phyloP scores from a whole-genome alignment of 2,888 invertebrate species.

The Agrilus cyanescens region DNA sequence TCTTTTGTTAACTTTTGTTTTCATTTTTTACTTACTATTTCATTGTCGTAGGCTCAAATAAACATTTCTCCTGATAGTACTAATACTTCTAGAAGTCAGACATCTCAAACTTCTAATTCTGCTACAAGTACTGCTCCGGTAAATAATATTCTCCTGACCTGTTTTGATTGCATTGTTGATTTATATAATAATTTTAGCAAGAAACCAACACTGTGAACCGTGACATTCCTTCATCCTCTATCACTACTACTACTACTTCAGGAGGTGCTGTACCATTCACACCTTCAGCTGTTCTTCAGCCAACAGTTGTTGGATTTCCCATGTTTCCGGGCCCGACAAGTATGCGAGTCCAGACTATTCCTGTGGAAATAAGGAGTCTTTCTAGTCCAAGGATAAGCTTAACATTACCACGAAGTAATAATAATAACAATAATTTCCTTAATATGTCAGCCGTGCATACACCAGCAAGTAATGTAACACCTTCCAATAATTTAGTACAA shows the following conservation, averaged over 20 bases:
- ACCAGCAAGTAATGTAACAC: too few species aligned
- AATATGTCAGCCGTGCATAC: too few species aligned
- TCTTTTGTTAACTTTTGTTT: neutral
- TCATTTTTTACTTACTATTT: neutral
- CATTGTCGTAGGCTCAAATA: constrained; percentile 20
- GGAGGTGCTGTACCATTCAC: neutral
- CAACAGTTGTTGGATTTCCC: neutral
- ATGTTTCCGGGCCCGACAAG: neutral
- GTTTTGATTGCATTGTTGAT: neutral
- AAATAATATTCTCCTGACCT: constrained; percentile 3
- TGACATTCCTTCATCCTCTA: too few species aligned
- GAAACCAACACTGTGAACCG: too few species aligned
- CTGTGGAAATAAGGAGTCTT: constrained; percentile 27
- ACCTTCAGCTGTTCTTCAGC: neutral
- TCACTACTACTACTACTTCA: too few species aligned
- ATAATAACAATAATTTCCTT: too few species aligned
- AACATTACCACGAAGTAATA: too few species aligned
- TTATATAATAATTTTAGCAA: neutral
- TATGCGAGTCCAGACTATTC: constrained; percentile 25
- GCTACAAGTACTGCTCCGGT: constrained; percentile 7
- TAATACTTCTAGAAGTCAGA: constrained; percentile 2
- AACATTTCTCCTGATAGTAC: constrained; percentile 18
- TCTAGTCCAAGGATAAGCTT: constrained; percentile 2
- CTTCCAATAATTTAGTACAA: too few species aligned
- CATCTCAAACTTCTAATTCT: constrained; percentile 7